Evolutionary conservation across 2,888 invertebrate genomes (phyloP).

Genomic region (Nomada fucata): DNA sequence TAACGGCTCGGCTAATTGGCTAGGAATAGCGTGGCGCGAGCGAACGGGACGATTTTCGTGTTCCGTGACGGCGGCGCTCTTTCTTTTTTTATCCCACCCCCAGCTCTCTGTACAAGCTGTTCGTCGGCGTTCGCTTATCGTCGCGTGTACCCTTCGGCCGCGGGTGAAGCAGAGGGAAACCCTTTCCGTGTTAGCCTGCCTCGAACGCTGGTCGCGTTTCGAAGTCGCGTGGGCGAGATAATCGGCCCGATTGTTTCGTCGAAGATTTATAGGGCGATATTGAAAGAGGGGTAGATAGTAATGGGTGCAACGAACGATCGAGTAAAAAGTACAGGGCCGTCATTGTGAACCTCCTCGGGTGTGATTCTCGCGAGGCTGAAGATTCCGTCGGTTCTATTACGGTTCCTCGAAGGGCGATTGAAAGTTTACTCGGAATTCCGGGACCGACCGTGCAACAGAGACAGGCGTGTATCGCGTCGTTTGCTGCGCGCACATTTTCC

Average conservation of each 20-base stretch:
- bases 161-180: constrained; percentile 6
- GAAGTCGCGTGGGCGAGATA: constrained; percentile 28
- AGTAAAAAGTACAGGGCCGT: too few relatives aligned
- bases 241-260: constrained; percentile 30
- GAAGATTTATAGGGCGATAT: constrained; percentile 13
- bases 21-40: constrained; percentile 31
- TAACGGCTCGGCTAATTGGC: constrained; percentile 54
- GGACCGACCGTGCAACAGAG: too few relatives aligned
- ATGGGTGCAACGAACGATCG: not conserved
- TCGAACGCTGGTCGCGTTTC: constrained; percentile 31
- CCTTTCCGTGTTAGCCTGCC: constrained; percentile 37
- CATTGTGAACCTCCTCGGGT: too few relatives aligned
- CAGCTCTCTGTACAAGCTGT: constrained; percentile 1
- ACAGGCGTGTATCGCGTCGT: too few relatives aligned
- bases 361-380: too few relatives aligned
- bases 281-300: not conserved
- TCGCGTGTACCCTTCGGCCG: constrained; percentile 13
- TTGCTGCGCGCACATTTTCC: too few relatives aligned
- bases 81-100: not conserved
- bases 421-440: too few relatives aligned
- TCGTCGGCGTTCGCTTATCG: constrained; percentile 39
- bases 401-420: too few relatives aligned
- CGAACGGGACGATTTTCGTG: constrained; percentile 29
- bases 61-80: constrained; percentile 22
- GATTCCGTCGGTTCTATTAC: too few relatives aligned